Percentiles rank a stretch among this genome's conserved stretches.
phyloP scores from a whole-genome alignment of 2,888 invertebrate species.

The Ophion ventricosus region DNA sequence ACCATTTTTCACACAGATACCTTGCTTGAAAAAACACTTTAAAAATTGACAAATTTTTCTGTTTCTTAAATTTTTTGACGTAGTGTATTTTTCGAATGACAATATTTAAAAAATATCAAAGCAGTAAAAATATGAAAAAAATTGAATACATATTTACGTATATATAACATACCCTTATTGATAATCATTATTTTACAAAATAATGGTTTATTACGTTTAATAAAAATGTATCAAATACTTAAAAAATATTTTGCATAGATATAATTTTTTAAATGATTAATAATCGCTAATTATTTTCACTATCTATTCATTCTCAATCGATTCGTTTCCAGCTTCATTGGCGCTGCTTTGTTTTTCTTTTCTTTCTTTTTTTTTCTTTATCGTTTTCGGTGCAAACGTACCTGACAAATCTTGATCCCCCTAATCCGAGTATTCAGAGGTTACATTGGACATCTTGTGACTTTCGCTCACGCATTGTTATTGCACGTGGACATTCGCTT shows the following conservation, averaged over 20 bases:
- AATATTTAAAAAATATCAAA: not conserved
- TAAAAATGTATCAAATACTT: too few relatives aligned
- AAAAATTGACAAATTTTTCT: too few relatives aligned
- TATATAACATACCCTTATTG: too few relatives aligned
- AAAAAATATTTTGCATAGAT: too few relatives aligned
- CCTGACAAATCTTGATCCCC: not conserved
- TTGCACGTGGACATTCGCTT: not conserved
- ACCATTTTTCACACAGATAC: too few relatives aligned
- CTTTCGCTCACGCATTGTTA: not conserved
- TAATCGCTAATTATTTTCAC: not conserved
- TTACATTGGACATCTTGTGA: not conserved
- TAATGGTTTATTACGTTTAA: too few relatives aligned
- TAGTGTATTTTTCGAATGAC: too few relatives aligned
- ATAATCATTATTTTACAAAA: too few relatives aligned
- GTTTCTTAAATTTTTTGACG: too few relatives aligned
- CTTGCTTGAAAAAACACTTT: too few relatives aligned
- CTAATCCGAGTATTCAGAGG: not conserved
- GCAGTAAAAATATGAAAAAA: not conserved
- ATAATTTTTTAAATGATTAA: too few relatives aligned
- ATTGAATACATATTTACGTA: not conserved
- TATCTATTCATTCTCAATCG: not conserved
- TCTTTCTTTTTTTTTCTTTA: not conserved
- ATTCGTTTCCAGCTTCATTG: not conserved
- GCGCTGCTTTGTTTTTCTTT: not conserved
- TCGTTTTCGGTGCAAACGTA: not conserved